phyloP scores from a whole-genome alignment of 2,113 vertebrate species.

The Marcusenius ussheri region DNA sequence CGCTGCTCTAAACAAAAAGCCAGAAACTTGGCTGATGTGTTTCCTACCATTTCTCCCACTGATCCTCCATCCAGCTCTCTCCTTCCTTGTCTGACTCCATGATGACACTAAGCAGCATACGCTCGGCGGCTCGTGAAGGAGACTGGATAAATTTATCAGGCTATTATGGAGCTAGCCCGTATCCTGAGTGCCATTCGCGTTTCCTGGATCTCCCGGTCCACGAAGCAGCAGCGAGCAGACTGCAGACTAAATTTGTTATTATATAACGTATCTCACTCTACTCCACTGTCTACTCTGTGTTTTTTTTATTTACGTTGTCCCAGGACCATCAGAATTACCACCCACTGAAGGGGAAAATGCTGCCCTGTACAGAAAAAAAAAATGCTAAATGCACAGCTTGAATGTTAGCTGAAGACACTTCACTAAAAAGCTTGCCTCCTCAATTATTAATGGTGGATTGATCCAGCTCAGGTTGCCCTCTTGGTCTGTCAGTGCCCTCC shows the following conservation, averaged over 20 bases:
- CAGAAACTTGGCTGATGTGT: background rate
- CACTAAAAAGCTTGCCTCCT: constrained; percentile 24
- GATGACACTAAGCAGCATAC: constrained; percentile 73
- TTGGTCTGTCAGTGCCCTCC: constrained; percentile 9
- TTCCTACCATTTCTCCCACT: constrained; percentile 97
- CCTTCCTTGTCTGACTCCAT: constrained; percentile 85
- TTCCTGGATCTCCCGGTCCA: background rate
- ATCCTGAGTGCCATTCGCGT: constrained; percentile 17
- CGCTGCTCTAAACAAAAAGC: background rate
- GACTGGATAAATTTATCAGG: constrained; percentile 35
- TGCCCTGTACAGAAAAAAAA: constrained; percentile 37
- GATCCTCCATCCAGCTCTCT: constrained; percentile 96
- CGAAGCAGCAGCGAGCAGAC: constrained; percentile 15
- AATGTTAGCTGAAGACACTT: constrained; percentile 16
- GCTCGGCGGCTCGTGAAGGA: constrained; percentile 38
- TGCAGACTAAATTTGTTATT: constrained; percentile 25
- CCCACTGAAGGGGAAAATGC: constrained; percentile 37
- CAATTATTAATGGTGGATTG: constrained; percentile 48
- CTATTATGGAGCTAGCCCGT: constrained; percentile 28
- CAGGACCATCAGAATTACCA: constrained; percentile 47
- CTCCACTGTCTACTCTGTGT: background rate
- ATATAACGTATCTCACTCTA: constrained; percentile 5
- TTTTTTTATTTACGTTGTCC: constrained; percentile 35
- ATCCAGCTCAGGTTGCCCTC: constrained; percentile 35
- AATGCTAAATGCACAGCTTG: constrained; percentile 19